These are phyloP conservation scores for Leptarthrus brevirostris DNA, from an alignment of 2,888 invertebrate species.

Conservation along the genomic window DNA sequence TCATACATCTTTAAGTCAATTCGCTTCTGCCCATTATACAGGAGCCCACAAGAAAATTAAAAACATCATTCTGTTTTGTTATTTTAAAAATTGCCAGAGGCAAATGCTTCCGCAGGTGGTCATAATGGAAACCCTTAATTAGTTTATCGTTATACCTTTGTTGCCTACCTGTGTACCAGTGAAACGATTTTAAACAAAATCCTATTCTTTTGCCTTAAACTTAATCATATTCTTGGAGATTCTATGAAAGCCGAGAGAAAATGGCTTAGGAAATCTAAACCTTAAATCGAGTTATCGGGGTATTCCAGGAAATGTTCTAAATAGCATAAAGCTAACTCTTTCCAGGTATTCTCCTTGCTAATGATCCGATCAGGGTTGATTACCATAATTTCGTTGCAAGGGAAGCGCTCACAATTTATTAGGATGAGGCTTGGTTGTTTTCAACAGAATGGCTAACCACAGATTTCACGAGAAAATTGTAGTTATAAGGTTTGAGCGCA, in stretches of 20 bases:
- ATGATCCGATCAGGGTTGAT: background rate
- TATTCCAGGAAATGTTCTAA: background rate
- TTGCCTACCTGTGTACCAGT: background rate
- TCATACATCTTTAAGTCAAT: background rate
- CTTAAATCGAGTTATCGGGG: background rate
- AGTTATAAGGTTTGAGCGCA: no score
- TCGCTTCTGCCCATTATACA: slow-evolving; percentile 42
- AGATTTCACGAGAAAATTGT: slow-evolving; percentile 1
- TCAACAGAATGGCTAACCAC: background rate
- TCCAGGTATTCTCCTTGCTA: slow-evolving; percentile 9
- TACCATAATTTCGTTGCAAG: slow-evolving; percentile 9
- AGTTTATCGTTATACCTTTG: slow-evolving; percentile 3
- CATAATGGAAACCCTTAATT: slow-evolving; percentile 12
- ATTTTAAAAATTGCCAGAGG: background rate
- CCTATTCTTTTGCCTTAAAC: background rate
- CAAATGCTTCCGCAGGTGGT: background rate
- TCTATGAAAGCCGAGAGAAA: background rate
- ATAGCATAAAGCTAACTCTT: background rate
- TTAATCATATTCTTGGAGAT: background rate
- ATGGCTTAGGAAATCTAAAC: background rate
- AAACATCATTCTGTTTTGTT: background rate
- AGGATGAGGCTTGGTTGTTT: background rate
- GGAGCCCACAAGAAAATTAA: slow-evolving; percentile 48
- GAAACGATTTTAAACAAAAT: background rate
- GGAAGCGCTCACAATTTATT: background rate